A percentile compares a stretch with the other conserved stretches of the same genome.
phyloP scores from a whole-genome alignment of 2,888 invertebrate species.

The Slavum lentiscoides region DNA sequence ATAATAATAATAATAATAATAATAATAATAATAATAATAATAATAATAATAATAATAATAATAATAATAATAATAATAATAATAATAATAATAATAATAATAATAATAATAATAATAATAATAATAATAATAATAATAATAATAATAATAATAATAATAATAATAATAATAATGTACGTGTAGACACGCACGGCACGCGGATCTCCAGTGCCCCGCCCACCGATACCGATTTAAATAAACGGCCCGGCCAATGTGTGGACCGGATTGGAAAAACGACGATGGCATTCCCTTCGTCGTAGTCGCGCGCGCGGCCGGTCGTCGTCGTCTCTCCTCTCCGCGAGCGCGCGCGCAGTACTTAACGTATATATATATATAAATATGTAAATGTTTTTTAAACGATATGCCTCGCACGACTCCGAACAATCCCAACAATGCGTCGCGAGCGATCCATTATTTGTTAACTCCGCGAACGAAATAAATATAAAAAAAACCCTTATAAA shows the following conservation, averaged over 20 bases:
- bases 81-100: too few relatives aligned
- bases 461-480: background rate
- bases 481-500: conserved; percentile 8
- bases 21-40: too few relatives aligned
- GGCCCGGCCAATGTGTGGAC: conserved; percentile 48
- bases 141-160: too few relatives aligned
- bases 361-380: conserved; percentile 1
- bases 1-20: too few relatives aligned
- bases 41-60: too few relatives aligned
- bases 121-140: too few relatives aligned
- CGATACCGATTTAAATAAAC: conserved; percentile 50
- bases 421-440: conserved; percentile 23
- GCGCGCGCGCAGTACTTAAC: background rate
- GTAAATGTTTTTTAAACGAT: background rate
- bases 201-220: conserved; percentile 36
- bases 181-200: conserved; percentile 5
- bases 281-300: conserved; percentile 33
- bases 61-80: too few relatives aligned
- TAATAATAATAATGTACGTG: too few relatives aligned
- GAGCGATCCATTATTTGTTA: conserved; percentile 6
- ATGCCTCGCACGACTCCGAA: conserved; percentile 4
- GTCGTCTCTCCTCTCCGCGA: background rate
- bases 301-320: background rate
- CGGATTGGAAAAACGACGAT: conserved; percentile 44
- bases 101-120: too few relatives aligned